A percentile compares a stretch with the other conserved stretches of the same genome.
Conservation (phyloP, 1,140 invertebrate species). For the Ptiloglossa arizonensis region DNA sequence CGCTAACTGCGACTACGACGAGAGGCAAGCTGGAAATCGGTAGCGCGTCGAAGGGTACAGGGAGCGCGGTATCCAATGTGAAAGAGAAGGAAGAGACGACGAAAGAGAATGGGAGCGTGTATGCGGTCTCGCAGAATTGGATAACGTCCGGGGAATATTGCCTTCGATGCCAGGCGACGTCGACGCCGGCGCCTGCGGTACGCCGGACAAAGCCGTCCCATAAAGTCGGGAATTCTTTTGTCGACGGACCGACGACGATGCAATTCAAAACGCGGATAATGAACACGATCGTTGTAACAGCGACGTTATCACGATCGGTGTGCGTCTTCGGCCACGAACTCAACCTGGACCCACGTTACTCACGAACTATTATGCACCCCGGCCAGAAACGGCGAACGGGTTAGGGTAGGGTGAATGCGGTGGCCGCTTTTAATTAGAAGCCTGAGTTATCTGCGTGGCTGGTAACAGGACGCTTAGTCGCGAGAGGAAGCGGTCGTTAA, state of each 20-base stretch:
- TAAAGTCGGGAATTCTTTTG: slow-evolving; percentile 27
- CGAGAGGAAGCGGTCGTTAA: slow-evolving; percentile 23
- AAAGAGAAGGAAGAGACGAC: too few relatives aligned
- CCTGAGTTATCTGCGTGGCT: slow-evolving; percentile 24
- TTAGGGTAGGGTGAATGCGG: neutral
- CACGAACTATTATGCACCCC: neutral
- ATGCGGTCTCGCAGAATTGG: slow-evolving; percentile 11
- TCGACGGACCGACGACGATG: neutral
- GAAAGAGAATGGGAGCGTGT: neutral
- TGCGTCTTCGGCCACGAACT: neutral
- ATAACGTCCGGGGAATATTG: slow-evolving; percentile 3
- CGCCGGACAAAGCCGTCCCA: slow-evolving; percentile 1
- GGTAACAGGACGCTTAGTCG: slow-evolving; percentile 13
- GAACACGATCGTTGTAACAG: neutral
- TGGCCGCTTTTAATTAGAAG: slow-evolving; percentile 36
- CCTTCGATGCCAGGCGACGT: neutral
- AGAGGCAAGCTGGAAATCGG: too few relatives aligned
- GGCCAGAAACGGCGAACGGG: neutral
- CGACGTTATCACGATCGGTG: neutral
- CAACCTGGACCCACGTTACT: neutral
- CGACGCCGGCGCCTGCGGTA: neutral
- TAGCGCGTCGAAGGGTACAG: too few relatives aligned
- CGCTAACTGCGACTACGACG: too few relatives aligned
- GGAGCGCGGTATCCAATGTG: too few relatives aligned
- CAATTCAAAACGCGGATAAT: slow-evolving; percentile 23